A percentile compares a stretch with the other conserved stretches of the same genome.
phyloP scores from a whole-genome alignment of 2,113 vertebrate genomes.

The Physeter macrocephalus region DNA sequence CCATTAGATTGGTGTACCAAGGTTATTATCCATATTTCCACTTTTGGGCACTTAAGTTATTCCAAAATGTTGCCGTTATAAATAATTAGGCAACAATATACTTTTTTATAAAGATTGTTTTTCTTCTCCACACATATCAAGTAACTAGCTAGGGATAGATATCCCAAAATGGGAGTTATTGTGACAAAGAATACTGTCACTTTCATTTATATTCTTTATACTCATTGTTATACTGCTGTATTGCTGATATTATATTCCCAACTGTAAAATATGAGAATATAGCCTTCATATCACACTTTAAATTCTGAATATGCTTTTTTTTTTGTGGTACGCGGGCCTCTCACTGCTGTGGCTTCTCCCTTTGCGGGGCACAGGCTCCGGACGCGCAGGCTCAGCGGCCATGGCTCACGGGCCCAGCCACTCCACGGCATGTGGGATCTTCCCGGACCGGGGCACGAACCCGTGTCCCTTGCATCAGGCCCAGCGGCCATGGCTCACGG shows the following conservation, averaged over 20 bases:
- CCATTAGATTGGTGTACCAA: not conserved
- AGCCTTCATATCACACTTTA: not conserved
- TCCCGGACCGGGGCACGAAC: too few species aligned
- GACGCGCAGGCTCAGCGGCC: too few species aligned
- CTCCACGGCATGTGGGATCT: too few species aligned
- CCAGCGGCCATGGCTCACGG: too few species aligned
- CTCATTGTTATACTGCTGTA: not conserved
- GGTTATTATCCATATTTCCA: not conserved
- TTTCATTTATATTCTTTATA: not conserved
- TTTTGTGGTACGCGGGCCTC: too few species aligned
- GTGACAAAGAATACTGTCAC: not conserved
- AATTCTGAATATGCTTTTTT: not conserved
- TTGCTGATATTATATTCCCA: not conserved
- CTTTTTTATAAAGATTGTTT: not conserved
- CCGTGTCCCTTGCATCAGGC: too few species aligned
- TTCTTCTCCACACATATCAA: not conserved
- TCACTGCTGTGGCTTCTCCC: too few species aligned
- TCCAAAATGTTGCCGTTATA: not conserved
- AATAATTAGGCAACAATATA: not conserved
- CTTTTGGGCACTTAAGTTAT: not conserved
- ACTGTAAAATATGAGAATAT: not conserved
- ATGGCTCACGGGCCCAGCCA: too few species aligned
- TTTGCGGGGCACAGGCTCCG: too few species aligned
- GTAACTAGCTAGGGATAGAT: not conserved
- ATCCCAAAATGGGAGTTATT: not conserved